Evolutionary conservation across 2,113 vertebrate genomes (phyloP).

Genomic region (Crotalus viridis): DNA sequence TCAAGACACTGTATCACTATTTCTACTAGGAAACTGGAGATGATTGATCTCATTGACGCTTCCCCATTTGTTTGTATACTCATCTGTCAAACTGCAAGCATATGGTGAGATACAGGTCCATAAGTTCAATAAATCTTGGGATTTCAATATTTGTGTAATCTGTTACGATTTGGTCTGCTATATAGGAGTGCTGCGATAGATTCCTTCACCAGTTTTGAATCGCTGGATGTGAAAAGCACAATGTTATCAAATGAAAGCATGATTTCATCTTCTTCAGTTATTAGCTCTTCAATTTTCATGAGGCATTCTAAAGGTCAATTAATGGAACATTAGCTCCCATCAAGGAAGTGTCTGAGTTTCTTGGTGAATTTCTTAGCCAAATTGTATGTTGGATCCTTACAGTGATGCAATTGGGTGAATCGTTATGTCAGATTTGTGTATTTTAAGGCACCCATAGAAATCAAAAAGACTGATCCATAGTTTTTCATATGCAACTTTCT

Average conservation of each 20-base stretch:
- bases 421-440: neutral
- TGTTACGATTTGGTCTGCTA: neutral
- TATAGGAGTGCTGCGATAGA: neutral
- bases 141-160: neutral
- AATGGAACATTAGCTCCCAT: neutral
- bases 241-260: neutral
- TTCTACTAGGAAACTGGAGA: neutral
- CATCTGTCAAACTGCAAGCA: neutral
- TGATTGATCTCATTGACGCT: neutral
- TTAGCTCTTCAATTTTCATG: neutral
- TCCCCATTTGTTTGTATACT: neutral
- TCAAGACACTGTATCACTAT: neutral
- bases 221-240: neutral
- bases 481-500: neutral
- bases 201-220: neutral
- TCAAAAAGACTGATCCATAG: neutral
- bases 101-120: neutral
- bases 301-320: neutral
- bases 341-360: neutral
- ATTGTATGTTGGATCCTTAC: neutral
- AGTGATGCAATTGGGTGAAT: neutral
- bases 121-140: neutral
- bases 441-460: neutral
- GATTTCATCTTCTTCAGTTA: neutral
- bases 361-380: neutral